These are phyloP conservation scores for Volucella inflata DNA, from an alignment of 2,888 invertebrate genomes.

Conservation along the genomic window DNA sequence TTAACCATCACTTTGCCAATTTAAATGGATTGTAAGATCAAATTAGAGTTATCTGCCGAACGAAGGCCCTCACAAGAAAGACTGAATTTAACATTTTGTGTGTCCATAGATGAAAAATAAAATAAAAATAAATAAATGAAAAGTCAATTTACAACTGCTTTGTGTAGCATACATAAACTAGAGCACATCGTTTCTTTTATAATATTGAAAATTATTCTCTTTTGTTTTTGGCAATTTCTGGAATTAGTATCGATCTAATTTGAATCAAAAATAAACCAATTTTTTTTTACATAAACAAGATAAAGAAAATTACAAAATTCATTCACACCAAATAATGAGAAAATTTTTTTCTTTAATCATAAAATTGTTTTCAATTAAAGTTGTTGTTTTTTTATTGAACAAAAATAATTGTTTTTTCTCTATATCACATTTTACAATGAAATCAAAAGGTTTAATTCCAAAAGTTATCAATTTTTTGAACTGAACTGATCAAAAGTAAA, in stretches of 20 bases:
- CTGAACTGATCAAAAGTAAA: constrained; percentile 29
- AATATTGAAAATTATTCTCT: constrained; percentile 35
- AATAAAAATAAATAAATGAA: no score
- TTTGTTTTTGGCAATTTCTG: constrained; percentile 59
- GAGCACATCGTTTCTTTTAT: constrained; percentile 24
- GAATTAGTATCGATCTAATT: constrained; percentile 34
- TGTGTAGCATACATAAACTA: constrained; percentile 37
- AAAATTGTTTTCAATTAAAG: constrained; percentile 22
- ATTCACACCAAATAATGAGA: not conserved
- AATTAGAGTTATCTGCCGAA: no score
- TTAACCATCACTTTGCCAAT: no score
- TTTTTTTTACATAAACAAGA: constrained; percentile 13
- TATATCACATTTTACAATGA: constrained; percentile 72
- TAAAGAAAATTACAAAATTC: constrained; percentile 13
- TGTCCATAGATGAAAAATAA: no score
- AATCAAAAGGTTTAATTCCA: constrained; percentile 51
- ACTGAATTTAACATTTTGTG: no score
- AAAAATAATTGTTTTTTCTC: constrained; percentile 36
- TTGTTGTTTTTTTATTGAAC: constrained; percentile 46
- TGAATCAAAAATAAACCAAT: constrained; percentile 33
- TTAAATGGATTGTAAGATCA: no score
- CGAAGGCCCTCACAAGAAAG: no score
- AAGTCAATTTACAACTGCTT: constrained; percentile 25
- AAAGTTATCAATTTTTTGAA: constrained; percentile 11
- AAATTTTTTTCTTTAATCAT: not conserved